Evolutionary conservation across 1,140 invertebrate species (phyloP).

Genomic region (Drosophila chauvacae): DNA sequence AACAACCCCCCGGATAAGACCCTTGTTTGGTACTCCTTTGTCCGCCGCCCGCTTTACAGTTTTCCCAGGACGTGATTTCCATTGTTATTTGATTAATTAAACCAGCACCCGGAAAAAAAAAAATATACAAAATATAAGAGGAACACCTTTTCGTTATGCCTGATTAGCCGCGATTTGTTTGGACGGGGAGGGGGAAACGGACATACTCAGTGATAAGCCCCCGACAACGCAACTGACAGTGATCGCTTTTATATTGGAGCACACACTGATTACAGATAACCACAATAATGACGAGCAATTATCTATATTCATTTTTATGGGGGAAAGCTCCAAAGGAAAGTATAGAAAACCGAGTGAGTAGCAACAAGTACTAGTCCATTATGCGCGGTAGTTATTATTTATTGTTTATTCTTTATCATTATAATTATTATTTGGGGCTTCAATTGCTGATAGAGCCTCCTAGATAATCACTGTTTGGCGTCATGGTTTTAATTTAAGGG

Average conservation of each 20-base stretch:
- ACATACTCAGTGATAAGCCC: background rate
- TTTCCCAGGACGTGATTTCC: conserved; percentile 31
- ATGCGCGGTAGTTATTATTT: background rate
- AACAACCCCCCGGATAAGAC: conserved; percentile 37
- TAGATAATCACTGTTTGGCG: conserved; percentile 2
- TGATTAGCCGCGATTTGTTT: conserved; percentile 20
- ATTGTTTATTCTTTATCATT: conserved; percentile 2
- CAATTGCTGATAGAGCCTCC: background rate
- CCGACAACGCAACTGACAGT: background rate
- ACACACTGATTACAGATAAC: conserved; percentile 4
- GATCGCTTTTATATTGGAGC: conserved; percentile 14
- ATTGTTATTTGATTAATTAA: conserved; percentile 34
- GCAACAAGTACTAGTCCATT: background rate
- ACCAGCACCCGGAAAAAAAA: background rate
- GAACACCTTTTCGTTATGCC: background rate
- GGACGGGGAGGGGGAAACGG: too few species aligned
- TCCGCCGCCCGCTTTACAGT: conserved; percentile 5
- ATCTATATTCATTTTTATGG: background rate
- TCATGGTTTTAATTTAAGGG: conserved; percentile 27
- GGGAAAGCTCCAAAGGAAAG: conserved; percentile 7
- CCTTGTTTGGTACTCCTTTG: conserved; percentile 6
- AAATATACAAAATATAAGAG: background rate
- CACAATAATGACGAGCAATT: conserved; percentile 5
- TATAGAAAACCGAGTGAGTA: background rate
- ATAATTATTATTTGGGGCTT: background rate